Evolutionary conservation across 2,113 vertebrate species (phyloP), one percentile per base, ranked within the genome.

Genomic region (Ctenomys sociabilis): DNA sequence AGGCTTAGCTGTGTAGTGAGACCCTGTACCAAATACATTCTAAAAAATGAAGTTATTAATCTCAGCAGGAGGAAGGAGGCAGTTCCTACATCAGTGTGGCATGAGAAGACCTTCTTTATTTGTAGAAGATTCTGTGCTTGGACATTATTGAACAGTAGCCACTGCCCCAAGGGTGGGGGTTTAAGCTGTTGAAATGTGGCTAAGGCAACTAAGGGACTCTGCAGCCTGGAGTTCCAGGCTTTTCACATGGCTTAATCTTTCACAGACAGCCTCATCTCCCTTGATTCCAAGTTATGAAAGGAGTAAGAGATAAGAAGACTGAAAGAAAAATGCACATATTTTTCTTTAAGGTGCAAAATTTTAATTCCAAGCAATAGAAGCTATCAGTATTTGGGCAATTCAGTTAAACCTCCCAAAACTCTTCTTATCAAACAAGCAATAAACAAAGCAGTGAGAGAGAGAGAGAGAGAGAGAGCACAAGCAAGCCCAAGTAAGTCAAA

Each of bases 361-460:
- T 89, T 82, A 59, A 70, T 90, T 64, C 63, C 7, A 66, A 93
- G 35, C n/a, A 32, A 82, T 85, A 54, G 45, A 32, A 89, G 37
- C 52, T 64, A 49, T 0, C 28, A 77, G 37, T 7, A 3, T 68
- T 61, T 81, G 68, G n/a, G 54, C 40, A 5, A 64, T 90, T 93
- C 64, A 61, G 0, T 86, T 70, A 85, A 6, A 91, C 54, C 64
- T 87, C 26, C 81, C 9, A 86, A 70, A 90, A 72, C 17, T 93
- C 45, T 94, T 94, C 26, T n/a, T 26, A 43, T 73, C 49, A 95
- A 81, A 90, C 26, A 89, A 95, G n/a, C 35, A 81, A 93, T 2
- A 80, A 88, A 43, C 30, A 57, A 80, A 89, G 35, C 80, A 78
- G 22, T 2, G 1, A 45, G 61, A 32, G 32, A 16, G 16, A 49